Evolutionary conservation across 2,113 vertebrate species (phyloP), one percentile per base, ranked within the genome.

Genomic region (Arvicanthis niloticus): DNA sequence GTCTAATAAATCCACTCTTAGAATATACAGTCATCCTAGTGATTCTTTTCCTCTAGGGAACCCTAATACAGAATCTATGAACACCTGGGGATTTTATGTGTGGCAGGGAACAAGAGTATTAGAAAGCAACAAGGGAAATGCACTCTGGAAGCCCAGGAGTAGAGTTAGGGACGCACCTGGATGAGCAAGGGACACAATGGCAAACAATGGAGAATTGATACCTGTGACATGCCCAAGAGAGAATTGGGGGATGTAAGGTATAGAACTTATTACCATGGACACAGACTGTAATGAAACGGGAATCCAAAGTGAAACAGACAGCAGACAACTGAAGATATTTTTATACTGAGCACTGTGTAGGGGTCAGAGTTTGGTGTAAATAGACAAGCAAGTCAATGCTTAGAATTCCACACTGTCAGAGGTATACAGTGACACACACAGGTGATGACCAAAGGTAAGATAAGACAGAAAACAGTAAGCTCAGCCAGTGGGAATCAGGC

Each of bases 361-460:
- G 76, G 72, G 11, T 42, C 75, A 77, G 37, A 8, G 24, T n/a
- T 60, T 68, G 62, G 31, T 75, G 48, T 45, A 51, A 37, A 77
- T 4, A 80, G 76, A 34, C 24, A 45, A 73, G 34, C 45, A 65
- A 86, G 29, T 45, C 15, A 17, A 34, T n/a, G 29, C 40, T 91
- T 70, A 45, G n/a, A 90, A 84, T 37, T 86, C 12, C n/a, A 7
- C 5, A 42, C 31, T 3, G 0, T 11, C 9, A 40, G 19, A 22
- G 45, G 4, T n/a, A 3, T 13, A 5, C 40, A 26, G 34, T 48
- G 12, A 7, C 0, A 0, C 5, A 5, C 7, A 15, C 1, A 1
- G 56, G 5, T 11, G 26, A 56, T 12, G 70, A 58, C 42, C 31
- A 11, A 0, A 9, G 29, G 1, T 60, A 40, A 72, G 37, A 42